Base-by-base conservation (phyloP, 2,888 invertebrate species). In the Melanostoma mellinum region DNA sequence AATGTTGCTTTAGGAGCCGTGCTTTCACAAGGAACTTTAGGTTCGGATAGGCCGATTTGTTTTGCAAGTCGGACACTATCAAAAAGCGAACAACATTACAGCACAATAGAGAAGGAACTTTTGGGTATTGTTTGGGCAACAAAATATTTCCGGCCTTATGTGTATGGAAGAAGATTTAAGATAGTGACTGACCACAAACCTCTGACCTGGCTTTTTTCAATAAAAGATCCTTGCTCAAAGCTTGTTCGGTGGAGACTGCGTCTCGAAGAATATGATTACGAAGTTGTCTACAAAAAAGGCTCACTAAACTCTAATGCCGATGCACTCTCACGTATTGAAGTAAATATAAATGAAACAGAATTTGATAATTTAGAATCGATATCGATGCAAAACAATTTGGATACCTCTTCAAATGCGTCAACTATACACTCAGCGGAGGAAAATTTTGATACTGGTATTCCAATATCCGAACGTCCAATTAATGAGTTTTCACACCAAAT, bases 61-160 rank as follows among this genome's bases (percentile, higher is more conserved):
- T 88, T 85, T 60, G 82, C 88, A 4, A 88, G 88, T 10, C 67
- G 89, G 80, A 87, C 86, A 1, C 65, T 85, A 72, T 86, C 69
- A 9, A 44, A 74, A 48, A 63, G 86, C 0, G 87, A 88, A 84
- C 40, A 42, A 8, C 86, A 86, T 35, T 88, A 88, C 48, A 63
- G 56, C 32, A 80, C 80, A 6, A 74, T 80, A 4, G 74, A 74
- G 32, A 74, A 44, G 42, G 52, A 69, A 42, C 6, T 65, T 32
- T 38, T 71, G 35, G 71, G 55, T 38, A 71, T 71, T 10, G 58
- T 71, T 10, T 71, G 71, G 71, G 71, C 58, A 5, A 2, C 32
- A 32, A 74, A 65, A 56, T 65, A 65, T 20, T 78, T 72, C 20
- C 65, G 72, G 10, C 72, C 58, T 30, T 72, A 78, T 42, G 10